phyloP scores from a whole-genome alignment of 2,888 invertebrate genomes.

The Meiosimyza platycephala region DNA sequence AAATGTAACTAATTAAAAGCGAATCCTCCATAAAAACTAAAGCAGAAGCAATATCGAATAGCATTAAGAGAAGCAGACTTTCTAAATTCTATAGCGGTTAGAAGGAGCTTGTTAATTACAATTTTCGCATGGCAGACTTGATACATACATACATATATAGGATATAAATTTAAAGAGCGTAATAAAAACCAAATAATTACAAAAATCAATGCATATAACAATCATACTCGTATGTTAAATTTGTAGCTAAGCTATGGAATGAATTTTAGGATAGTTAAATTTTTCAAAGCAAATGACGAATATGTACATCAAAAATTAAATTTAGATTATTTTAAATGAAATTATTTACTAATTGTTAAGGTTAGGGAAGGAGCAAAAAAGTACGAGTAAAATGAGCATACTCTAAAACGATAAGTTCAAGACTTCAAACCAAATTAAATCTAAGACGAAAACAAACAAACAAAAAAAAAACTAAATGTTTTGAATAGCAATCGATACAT shows the following conservation, averaged over 20 bases:
- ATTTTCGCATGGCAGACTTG: no score
- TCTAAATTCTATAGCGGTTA: no score
- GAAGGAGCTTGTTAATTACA: no score
- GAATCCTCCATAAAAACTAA: no score
- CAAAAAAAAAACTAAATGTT: conserved; percentile 29
- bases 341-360: background rate
- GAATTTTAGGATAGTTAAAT: conserved; percentile 53
- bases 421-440: conserved; percentile 35
- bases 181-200: background rate
- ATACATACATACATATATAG: no score
- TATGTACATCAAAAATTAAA: conserved; percentile 14
- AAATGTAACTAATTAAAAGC: no score
- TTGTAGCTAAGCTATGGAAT: conserved; percentile 31
- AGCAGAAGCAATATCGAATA: no score
- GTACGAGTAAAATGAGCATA: conserved; percentile 4
- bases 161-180: no score
- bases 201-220: conserved; percentile 45
- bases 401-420: conserved; percentile 26
- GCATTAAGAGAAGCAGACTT: no score
- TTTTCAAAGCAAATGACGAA: conserved; percentile 32
- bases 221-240: conserved; percentile 40
- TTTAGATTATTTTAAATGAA: conserved; percentile 1
- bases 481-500: conserved; percentile 4
- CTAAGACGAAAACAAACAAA: conserved; percentile 24
- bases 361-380: conserved; percentile 20